These are phyloP conservation scores for Parambassis ranga DNA, from an alignment of 2,797 vertebrate species.

Conservation along the genomic window DNA sequence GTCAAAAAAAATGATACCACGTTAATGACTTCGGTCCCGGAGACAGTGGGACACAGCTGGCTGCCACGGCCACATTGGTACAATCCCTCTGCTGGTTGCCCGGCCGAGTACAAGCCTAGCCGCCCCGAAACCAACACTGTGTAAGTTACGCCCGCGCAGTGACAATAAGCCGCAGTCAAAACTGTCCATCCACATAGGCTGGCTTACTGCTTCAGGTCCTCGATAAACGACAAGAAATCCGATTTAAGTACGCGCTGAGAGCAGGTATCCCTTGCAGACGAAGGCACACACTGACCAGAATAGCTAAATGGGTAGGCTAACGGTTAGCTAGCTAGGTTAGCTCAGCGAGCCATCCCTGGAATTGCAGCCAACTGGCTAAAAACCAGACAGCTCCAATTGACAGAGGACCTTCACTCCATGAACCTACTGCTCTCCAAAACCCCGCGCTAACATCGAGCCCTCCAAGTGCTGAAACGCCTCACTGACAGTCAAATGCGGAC, in stretches of 20 bases:
- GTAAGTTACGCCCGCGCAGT: conserved; percentile 62
- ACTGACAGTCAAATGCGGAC: conserved; percentile 47
- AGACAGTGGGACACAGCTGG: conserved; percentile 61
- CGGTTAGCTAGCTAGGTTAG: conserved; percentile 65
- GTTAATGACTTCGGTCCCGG: conserved; percentile 60
- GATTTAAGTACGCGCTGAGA: neutral
- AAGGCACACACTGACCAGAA: conserved; percentile 38
- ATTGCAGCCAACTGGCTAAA: conserved; percentile 52
- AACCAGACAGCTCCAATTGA: conserved; percentile 44
- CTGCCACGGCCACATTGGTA: conserved; percentile 74
- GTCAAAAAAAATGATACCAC: conserved; percentile 23
- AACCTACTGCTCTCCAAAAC: neutral
- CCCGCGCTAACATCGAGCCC: neutral
- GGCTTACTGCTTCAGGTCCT: neutral
- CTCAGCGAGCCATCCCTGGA: conserved; percentile 69
- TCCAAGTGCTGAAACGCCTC: conserved; percentile 16
- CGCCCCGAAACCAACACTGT: conserved; percentile 71
- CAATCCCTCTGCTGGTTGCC: conserved; percentile 46
- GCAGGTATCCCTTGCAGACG: conserved; percentile 31
- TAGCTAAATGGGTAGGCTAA: conserved; percentile 65
- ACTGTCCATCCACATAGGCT: conserved; percentile 61
- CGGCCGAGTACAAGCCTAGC: conserved; percentile 75
- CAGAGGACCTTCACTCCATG: conserved; percentile 38
- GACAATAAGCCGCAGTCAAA: conserved; percentile 57
- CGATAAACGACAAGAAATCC: neutral